phyloP scores from a whole-genome alignment of 1,140 invertebrate genomes.

The Stenopsyche tienmushanensis region DNA sequence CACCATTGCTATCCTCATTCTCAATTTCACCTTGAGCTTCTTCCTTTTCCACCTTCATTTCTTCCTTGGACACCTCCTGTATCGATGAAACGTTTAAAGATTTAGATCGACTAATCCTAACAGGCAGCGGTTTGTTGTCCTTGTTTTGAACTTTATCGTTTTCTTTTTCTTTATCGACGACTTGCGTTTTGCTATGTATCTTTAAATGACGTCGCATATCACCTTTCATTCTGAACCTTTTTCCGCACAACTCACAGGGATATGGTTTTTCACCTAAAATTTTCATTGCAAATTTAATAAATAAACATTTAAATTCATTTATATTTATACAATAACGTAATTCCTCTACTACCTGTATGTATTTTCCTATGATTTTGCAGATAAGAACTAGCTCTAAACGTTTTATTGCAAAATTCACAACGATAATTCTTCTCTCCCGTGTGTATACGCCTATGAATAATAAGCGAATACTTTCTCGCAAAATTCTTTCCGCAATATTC shows the following conservation, averaged over 20 bases:
- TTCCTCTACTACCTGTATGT: conserved; percentile 69
- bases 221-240: conserved; percentile 81
- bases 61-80: conserved; percentile 21
- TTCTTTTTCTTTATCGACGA: conserved; percentile 23
- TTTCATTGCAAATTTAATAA: conserved; percentile 30
- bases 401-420: conserved; percentile 82
- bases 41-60: conserved; percentile 36
- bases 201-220: conserved; percentile 87
- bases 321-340: neutral
- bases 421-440: conserved; percentile 87
- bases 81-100: neutral
- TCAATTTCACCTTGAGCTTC: conserved; percentile 23
- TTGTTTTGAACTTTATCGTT: conserved; percentile 19
- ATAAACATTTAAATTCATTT: neutral
- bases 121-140: neutral
- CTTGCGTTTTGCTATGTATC: conserved; percentile 60
- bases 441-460: conserved; percentile 86
- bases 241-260: conserved; percentile 73
- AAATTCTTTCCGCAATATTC: conserved; percentile 91
- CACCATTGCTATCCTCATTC: conserved; percentile 31
- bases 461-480: conserved; percentile 89
- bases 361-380: conserved; percentile 85
- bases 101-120: conserved; percentile 17
- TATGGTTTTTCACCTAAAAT: conserved; percentile 75
- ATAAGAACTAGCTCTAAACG: conserved; percentile 83